phyloP scores from a whole-genome alignment of 2,888 invertebrate genomes.

The Drosophila diplacantha region DNA sequence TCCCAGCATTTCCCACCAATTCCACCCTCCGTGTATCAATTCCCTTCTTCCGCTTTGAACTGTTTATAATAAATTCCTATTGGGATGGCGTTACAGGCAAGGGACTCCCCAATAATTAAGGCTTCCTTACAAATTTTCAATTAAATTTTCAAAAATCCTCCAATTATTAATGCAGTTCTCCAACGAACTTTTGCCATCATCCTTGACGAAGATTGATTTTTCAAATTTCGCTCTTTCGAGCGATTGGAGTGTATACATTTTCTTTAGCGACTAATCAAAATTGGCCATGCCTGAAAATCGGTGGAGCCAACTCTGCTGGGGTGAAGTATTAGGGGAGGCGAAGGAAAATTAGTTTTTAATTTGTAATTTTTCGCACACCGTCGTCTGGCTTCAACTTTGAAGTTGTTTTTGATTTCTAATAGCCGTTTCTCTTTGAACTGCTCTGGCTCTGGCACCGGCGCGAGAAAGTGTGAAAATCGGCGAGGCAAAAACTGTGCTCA shows the following conservation, averaged over 20 bases:
- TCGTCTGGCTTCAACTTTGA: conserved; percentile 55
- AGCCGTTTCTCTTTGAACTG: conserved; percentile 54
- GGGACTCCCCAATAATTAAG: conserved; percentile 49
- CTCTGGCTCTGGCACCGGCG: conserved; percentile 14
- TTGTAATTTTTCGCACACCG: conserved; percentile 43
- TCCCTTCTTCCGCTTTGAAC: conserved; percentile 19
- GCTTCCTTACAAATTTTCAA: conserved; percentile 45
- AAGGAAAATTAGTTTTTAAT: conserved; percentile 53
- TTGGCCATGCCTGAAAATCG: conserved; percentile 45
- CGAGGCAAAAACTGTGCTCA: conserved; percentile 41
- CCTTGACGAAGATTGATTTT: conserved; percentile 67
- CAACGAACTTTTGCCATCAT: conserved; percentile 14
- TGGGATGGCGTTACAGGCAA: conserved; percentile 36
- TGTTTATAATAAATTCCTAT: conserved; percentile 61
- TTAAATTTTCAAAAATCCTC: conserved; percentile 47
- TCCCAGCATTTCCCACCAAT: conserved; percentile 35
- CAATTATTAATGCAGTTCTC: conserved; percentile 31
- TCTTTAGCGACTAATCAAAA: conserved; percentile 59
- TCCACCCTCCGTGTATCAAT: conserved; percentile 22
- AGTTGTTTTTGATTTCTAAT: conserved; percentile 48
- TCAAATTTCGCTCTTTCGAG: not conserved
- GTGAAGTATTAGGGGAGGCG: conserved; percentile 8
- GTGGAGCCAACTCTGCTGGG: not conserved
- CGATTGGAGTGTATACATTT: conserved; percentile 29
- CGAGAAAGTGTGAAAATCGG: conserved; percentile 51